Percentiles rank a stretch among this genome's conserved stretches.
phyloP scores from a whole-genome alignment of 2,797 vertebrate species.

The Enteromius unitaeniatus region DNA sequence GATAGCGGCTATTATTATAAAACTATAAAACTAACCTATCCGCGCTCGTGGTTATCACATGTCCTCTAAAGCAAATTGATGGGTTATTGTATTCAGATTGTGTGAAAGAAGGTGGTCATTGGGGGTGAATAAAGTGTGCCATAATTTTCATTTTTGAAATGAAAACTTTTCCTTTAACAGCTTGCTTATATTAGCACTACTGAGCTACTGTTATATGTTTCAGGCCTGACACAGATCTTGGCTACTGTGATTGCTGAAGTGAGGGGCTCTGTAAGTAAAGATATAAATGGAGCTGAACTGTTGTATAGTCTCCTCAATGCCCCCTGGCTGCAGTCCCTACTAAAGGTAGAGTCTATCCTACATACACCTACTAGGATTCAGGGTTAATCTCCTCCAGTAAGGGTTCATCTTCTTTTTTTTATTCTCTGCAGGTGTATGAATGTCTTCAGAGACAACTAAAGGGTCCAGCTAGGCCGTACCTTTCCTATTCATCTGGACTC shows the following conservation, averaged over 20 bases:
- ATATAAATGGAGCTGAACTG: constrained; percentile 83
- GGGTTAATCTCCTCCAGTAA: neutral
- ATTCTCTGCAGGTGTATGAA: constrained; percentile 83
- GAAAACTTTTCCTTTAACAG: neutral
- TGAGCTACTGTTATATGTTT: constrained; percentile 9
- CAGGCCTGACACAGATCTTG: constrained; percentile 87
- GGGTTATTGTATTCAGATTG: too few relatives aligned
- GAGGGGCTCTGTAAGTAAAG: constrained; percentile 81
- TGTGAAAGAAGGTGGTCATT: too few relatives aligned
- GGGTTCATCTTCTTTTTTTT: neutral
- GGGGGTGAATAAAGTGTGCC: too few relatives aligned
- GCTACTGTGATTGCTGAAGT: constrained; percentile 85
- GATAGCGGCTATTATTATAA: too few relatives aligned
- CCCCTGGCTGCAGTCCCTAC: constrained; percentile 89
- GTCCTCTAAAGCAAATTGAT: too few relatives aligned
- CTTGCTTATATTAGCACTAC: neutral
- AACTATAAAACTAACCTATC: too few relatives aligned
- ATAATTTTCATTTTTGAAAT: too few relatives aligned
- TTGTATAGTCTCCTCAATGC: constrained; percentile 87
- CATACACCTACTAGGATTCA: neutral
- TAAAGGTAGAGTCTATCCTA: constrained; percentile 81
- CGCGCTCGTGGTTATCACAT: too few relatives aligned
- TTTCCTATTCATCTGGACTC: constrained; percentile 77
- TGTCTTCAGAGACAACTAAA: constrained; percentile 84
- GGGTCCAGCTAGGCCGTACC: constrained; percentile 75